phyloP scores from a whole-genome alignment of 2,797 vertebrate genomes.

The Scarus forsteni region DNA sequence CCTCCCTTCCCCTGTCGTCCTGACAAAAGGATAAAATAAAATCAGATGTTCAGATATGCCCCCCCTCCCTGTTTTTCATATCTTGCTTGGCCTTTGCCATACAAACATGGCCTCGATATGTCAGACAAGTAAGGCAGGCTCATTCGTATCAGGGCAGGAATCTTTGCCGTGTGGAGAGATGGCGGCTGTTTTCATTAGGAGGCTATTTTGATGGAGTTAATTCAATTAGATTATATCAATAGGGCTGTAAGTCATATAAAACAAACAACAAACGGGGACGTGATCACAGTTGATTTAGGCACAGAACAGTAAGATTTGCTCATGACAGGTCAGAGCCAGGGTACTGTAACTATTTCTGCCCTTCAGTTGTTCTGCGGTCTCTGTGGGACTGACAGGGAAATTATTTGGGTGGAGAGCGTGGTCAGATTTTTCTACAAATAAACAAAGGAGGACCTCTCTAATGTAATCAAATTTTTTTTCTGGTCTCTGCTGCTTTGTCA shows the following conservation, averaged over 20 bases:
- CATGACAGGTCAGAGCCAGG: conserved; percentile 33
- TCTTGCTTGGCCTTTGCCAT: conserved; percentile 58
- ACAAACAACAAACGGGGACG: conserved; percentile 61
- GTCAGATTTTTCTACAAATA: conserved; percentile 9
- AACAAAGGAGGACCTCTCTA: neutral
- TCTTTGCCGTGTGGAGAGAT: conserved; percentile 57
- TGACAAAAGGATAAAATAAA: conserved; percentile 77
- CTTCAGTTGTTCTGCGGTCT: conserved; percentile 20
- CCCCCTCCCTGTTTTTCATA: conserved; percentile 32
- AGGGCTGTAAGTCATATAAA: conserved; percentile 59
- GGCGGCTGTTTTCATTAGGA: conserved; percentile 68
- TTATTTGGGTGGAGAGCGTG: neutral
- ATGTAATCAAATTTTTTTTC: conserved; percentile 12
- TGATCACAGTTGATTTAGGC: conserved; percentile 61
- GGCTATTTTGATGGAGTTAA: conserved; percentile 67
- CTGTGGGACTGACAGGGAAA: conserved; percentile 29
- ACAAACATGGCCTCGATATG: conserved; percentile 42
- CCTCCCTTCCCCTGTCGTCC: neutral
- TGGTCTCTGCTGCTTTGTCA: neutral
- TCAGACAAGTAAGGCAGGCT: conserved; percentile 18
- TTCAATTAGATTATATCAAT: conserved; percentile 71
- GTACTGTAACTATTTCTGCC: conserved; percentile 47
- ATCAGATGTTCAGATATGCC: conserved; percentile 75
- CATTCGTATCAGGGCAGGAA: conserved; percentile 44
- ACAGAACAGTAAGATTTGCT: conserved; percentile 37